Evolutionary conservation across 2,797 vertebrate genomes (phyloP).

Genomic region (Melanotaenia nigrans): DNA sequence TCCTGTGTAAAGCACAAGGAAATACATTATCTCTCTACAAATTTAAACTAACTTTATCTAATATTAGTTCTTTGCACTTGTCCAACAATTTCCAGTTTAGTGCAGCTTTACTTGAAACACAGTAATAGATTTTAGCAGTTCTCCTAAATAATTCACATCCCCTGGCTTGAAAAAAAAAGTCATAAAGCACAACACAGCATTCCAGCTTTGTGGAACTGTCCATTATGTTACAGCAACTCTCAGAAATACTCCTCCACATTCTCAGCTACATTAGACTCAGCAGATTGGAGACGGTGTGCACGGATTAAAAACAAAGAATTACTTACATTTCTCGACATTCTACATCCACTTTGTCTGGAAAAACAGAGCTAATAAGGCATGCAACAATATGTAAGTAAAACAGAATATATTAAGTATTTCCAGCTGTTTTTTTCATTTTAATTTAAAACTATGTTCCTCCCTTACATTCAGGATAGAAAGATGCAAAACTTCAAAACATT

Average conservation of each 20-base stretch:
- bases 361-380: conserved; percentile 29
- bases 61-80: conserved; percentile 6
- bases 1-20: conserved; percentile 1
- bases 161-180: not conserved
- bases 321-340: not conserved
- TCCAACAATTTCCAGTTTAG: not conserved
- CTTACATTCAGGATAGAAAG: not conserved
- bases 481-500: not conserved
- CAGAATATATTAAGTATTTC: not conserved
- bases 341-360: not conserved
- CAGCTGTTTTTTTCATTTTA: not conserved
- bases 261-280: conserved; percentile 8
- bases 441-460: not conserved
- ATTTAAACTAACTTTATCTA: not conserved
- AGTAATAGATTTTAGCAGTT: not conserved
- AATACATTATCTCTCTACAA: not conserved
- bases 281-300: conserved; percentile 19
- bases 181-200: not conserved
- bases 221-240: conserved; percentile 45
- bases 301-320: conserved; percentile 3
- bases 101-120: not conserved
- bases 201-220: conserved; percentile 20
- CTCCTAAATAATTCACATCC: not conserved
- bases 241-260: conserved; percentile 4
- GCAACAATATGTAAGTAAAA: conserved; percentile 5